Evolutionary conservation across 2,888 invertebrate species (phyloP).

Genomic region (Trissolcus japonicus): DNA sequence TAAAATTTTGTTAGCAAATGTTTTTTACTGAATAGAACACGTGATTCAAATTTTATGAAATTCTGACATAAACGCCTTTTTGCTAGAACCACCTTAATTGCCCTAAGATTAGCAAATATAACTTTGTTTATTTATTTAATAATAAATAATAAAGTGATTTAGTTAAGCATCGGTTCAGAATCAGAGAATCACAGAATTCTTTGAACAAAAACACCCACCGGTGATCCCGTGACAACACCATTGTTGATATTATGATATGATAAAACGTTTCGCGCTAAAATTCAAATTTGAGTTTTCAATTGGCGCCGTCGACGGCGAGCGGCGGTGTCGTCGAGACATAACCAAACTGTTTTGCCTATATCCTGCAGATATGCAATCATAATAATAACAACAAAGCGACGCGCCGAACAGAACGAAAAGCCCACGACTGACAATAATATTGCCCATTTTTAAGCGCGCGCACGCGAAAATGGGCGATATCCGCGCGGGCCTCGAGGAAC

Average conservation of each 20-base stretch:
- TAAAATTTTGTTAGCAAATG: no score
- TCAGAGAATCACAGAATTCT: neutral
- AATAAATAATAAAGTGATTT: no score
- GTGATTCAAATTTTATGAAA: no score
- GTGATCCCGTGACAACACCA: neutral
- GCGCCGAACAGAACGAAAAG: constrained; percentile 13
- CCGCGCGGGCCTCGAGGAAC: constrained; percentile 75
- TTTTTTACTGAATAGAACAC: no score
- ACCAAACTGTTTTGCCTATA: constrained; percentile 24
- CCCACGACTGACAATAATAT: constrained; percentile 27
- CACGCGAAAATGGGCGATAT: constrained; percentile 75
- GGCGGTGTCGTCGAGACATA: constrained; percentile 12
- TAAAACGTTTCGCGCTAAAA: neutral
- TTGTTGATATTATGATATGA: neutral
- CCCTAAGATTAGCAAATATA: no score
- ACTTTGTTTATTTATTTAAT: no score
- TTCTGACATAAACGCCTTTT: no score
- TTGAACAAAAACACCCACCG: neutral
- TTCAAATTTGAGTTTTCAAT: neutral
- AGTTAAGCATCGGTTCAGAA: neutral
- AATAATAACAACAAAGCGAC: constrained; percentile 48
- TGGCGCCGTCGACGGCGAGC: neutral
- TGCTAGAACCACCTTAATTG: no score
- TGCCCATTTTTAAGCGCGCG: constrained; percentile 48
- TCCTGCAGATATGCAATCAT: constrained; percentile 23